Evolutionary conservation across 2,113 vertebrate genomes (phyloP), one percentile per base, ranked within the genome.

Genomic region (Nanorana parkeri): DNA sequence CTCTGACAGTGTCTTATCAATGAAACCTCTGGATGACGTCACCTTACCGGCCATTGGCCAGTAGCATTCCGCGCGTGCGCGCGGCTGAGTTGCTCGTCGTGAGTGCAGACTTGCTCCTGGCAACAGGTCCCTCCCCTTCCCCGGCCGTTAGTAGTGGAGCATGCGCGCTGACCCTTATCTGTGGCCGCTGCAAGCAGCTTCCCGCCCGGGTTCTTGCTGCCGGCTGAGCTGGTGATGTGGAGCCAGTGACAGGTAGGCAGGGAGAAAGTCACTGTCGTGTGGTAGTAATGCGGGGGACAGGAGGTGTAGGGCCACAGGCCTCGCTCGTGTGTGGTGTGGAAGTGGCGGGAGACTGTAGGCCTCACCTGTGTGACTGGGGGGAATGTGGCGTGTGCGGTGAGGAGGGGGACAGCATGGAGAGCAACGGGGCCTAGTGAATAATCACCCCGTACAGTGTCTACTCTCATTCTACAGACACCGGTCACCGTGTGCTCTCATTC

Each of bases 181-280:
- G 17, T 80, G 78, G 78, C 78, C 20, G 78, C 78, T 19, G 64
- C 23, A 80, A 51, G 67, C 41, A 24, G 78, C 47, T 72, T 80
- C 78, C 78, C 68, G 78, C 77, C 17, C 21, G 41, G 20, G 36
- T 21, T 11, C 1, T 66, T 24, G 23, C 28, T 19, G 66, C 36
- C 21, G 55, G 78, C 66, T 71, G 65, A 17, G 16, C 21, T 16
- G 66, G 32, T 21, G 21, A 29, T 32, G 68, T 13, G 28, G 23
- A 1, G 51, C 0, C 17, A 0, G 47, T 19, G 51, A 41, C 19
- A 47, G 32, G 36, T 10, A 68, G 20, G 67, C 20, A 36, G 16
- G 67, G 67, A 47, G 23, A 15, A 29, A 4, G 28, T 15, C 41
- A 2, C 2, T 2, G 1, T 11, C 10, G 6, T 10, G 15, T 67